Percentiles rank a stretch among this genome's conserved stretches.
phyloP scores from a whole-genome alignment of 1,140 invertebrate genomes.

The Portunus trituberculatus region DNA sequence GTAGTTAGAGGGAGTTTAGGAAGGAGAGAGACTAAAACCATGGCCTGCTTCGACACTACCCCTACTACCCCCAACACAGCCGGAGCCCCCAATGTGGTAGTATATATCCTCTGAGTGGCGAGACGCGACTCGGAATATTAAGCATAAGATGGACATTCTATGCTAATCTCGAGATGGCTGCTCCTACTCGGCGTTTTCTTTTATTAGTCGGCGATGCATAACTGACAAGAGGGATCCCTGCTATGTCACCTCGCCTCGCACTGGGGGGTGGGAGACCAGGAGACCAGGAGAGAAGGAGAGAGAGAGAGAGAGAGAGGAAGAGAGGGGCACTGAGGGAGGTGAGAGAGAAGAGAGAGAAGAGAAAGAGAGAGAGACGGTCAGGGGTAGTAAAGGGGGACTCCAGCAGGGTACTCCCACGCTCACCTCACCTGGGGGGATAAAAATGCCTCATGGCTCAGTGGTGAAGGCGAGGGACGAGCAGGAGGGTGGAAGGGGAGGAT shows the following conservation, averaged over 20 bases:
- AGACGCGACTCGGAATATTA: slow-evolving; percentile 1
- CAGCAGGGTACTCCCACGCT: neutral
- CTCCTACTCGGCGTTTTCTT: slow-evolving; percentile 11
- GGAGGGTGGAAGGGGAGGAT: neutral
- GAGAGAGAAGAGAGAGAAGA: too few relatives aligned
- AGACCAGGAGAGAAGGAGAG: neutral
- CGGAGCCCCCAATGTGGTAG: neutral
- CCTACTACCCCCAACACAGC: neutral
- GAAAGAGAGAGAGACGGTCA: too few relatives aligned
- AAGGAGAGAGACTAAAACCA: neutral
- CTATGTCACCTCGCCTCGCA: neutral
- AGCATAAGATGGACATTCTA: slow-evolving; percentile 22
- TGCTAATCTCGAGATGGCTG: neutral
- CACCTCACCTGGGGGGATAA: neutral
- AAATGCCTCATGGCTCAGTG: neutral
- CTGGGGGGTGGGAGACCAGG: neutral
- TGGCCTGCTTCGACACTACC: neutral
- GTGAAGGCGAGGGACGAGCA: neutral
- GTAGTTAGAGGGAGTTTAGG: neutral
- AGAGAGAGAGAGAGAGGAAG: neutral
- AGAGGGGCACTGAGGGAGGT: too few relatives aligned
- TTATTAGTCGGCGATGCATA: neutral
- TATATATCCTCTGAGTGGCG: slow-evolving; percentile 12
- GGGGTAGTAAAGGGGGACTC: neutral
- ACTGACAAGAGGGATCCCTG: neutral